A percentile compares a stretch with the other conserved stretches of the same genome.
Conservation (phyloP, 1,140 invertebrate species). For the Chionoecetes opilio region DNA sequence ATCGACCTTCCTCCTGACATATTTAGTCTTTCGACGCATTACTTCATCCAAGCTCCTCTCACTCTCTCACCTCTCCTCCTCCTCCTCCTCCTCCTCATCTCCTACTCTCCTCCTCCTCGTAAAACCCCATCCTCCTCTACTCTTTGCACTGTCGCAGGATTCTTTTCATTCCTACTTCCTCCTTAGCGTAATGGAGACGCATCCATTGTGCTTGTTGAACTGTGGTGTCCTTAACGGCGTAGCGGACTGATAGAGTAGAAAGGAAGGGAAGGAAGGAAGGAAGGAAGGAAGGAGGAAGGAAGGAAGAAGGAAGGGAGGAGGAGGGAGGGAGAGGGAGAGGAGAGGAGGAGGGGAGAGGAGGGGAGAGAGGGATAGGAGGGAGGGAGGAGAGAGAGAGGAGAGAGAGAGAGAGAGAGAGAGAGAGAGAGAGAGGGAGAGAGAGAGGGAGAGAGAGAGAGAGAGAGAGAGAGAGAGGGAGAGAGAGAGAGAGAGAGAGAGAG, state of each 20-base stretch:
- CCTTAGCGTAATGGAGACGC: conserved; percentile 49
- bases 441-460: no score
- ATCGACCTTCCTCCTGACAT: not conserved
- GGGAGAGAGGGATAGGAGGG: no score
- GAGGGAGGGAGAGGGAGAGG: not conserved
- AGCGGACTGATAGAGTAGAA: not conserved
- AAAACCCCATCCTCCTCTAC: not conserved
- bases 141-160: not conserved
- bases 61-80: not conserved
- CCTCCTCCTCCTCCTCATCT: not conserved
- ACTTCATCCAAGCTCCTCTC: not conserved
- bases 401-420: no score
- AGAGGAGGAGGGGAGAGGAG: no score
- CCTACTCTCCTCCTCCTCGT: not conserved
- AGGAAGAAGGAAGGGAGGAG: not conserved
- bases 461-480: no score
- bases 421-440: no score
- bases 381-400: no score
- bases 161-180: conserved; percentile 4
- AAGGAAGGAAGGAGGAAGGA: not conserved
- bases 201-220: conserved; percentile 36
- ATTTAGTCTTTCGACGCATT: not conserved
- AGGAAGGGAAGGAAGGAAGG: not conserved
- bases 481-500: no score
- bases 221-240: not conserved